Base-by-base conservation (phyloP, 2,888 invertebrate genomes). In the Pseudanteris insignis region DNA sequence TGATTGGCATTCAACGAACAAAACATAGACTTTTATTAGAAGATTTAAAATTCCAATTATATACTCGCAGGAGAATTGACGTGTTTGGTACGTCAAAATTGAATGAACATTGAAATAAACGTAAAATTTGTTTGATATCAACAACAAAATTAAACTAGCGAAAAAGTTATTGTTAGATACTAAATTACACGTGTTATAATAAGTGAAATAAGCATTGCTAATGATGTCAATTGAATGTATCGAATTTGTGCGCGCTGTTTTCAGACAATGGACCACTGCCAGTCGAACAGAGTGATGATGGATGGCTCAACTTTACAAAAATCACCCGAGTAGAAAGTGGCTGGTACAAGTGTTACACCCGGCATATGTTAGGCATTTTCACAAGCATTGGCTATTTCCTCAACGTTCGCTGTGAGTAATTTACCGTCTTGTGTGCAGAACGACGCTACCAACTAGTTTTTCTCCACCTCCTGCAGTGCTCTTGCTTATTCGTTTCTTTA, bases 261-360 rank as follows among this genome's bases (percentile, higher is more conserved):
- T 65, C 73, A 79, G 79, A 79, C 71, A 76, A 79, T 70, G 76
- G 74, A 28, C 75, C 73, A 55, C 79, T 74, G 10, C 77, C 78
- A 78, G 87, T 89, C 57, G 85, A 86, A 66, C 89, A 89, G 80
- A 85, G 86, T 64, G 86, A 86, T 40, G 89, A 89, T 73, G 91
- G 94, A 50, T 92, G 89, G 78, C 85, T 94, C 57, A 94, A 94
- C 81, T 94, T 94, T 83, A 88, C 88, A 40, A 85, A 88, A 69
- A 89, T 94, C 75, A 84, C 86, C 43, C 84, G 89, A 38, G 87
- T 89, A 66, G 91, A 94, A 83, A 91, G 91, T 51, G 94, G 94
- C 74, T 94, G 94, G 94, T 94, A 94, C 84, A 90, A 93, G 78
- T 94, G 94, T 82, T 88, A 91, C 43, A 91, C 93, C 51, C 84